These are phyloP conservation scores for Cylas formicarius DNA, from an alignment of 1,140 invertebrate genomes.

Conservation along the genomic window DNA sequence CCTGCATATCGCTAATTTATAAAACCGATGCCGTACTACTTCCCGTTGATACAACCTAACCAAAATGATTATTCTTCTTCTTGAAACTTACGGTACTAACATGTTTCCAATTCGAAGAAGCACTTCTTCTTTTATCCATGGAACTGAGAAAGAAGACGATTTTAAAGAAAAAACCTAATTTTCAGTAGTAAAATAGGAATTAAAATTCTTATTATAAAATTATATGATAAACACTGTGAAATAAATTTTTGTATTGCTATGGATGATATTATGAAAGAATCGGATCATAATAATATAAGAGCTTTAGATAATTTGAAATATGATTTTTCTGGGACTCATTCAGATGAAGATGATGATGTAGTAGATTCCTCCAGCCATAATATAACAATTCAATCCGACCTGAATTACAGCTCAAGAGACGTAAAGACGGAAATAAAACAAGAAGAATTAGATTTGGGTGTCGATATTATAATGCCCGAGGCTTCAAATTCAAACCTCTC, in stretches of 20 bases:
- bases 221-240: no score
- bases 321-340: slow-evolving; percentile 34
- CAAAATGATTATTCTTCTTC: no score
- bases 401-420: slow-evolving; percentile 11
- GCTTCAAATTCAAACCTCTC: slow-evolving; percentile 18
- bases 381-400: slow-evolving; percentile 17
- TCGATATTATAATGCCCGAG: slow-evolving; percentile 38
- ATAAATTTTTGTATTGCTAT: slow-evolving; percentile 25
- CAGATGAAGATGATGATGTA: slow-evolving; percentile 38
- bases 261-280: slow-evolving; percentile 35
- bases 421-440: slow-evolving; percentile 22
- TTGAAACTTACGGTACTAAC: no score
- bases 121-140: no score
- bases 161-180: no score
- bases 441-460: slow-evolving; percentile 25
- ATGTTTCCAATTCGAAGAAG: no score
- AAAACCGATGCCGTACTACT: no score
- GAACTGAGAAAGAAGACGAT: no score
- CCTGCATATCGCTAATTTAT: no score
- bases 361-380: slow-evolving; percentile 25
- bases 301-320: slow-evolving; percentile 33
- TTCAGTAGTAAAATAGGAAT: no score
- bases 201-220: no score
- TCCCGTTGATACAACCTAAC: no score
- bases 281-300: slow-evolving; percentile 24